Conservation (phyloP, 2,888 invertebrate species). For the Troilus luridus region DNA sequence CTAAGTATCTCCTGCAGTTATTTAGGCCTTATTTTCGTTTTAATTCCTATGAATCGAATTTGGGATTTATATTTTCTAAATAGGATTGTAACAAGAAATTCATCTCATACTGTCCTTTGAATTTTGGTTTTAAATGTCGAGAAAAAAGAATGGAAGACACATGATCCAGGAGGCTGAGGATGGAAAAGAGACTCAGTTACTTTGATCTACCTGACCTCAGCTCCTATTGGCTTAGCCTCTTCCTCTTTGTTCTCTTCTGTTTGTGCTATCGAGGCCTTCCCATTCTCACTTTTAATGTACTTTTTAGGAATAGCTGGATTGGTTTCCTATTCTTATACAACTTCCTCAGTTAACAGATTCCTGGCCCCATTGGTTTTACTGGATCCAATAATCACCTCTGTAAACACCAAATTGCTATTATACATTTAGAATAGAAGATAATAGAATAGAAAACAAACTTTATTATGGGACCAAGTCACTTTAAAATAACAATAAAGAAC, state of each 20-base stretch:
- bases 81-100: too few relatives aligned
- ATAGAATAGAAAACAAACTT: too few relatives aligned
- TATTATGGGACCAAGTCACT: too few relatives aligned
- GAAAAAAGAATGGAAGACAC: not conserved
- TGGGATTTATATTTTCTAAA: too few relatives aligned
- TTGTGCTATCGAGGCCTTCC: constrained; percentile 9
- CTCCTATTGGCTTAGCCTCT: not conserved
- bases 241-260: not conserved
- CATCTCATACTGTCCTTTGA: not conserved
- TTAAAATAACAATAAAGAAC: too few relatives aligned
- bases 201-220: not conserved
- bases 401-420: too few relatives aligned
- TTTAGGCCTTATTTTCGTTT: too few relatives aligned
- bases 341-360: not conserved
- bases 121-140: not conserved
- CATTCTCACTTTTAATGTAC: constrained; percentile 13
- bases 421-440: too few relatives aligned
- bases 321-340: not conserved
- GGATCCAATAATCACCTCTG: not conserved
- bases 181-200: not conserved
- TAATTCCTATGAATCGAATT: too few relatives aligned
- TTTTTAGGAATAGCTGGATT: not conserved
- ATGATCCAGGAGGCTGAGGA: not conserved
- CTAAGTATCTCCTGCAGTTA: too few relatives aligned
- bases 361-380: not conserved